A percentile compares a stretch with the other conserved stretches of the same genome.
These are phyloP conservation scores for Junonia oenone DNA, from an alignment of 2,888 invertebrate species.

Conservation along the genomic window DNA sequence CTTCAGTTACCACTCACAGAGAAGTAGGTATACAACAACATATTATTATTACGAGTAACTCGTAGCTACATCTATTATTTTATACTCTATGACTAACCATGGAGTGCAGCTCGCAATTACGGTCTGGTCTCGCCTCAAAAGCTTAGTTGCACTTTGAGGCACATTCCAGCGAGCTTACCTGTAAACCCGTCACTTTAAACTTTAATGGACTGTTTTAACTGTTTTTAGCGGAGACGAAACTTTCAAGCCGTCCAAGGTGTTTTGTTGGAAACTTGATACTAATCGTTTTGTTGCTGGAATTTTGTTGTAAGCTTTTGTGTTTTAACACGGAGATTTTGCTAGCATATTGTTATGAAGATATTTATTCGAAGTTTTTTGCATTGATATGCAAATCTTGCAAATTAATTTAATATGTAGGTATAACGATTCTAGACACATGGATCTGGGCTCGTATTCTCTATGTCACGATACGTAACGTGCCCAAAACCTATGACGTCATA, in stretches of 20 bases:
- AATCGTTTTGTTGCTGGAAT: not conserved
- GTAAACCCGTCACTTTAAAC: constrained; percentile 26
- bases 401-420: too few species aligned
- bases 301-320: not conserved
- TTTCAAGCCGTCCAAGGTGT: constrained; percentile 12
- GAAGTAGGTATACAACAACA: not conserved
- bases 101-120: constrained; percentile 20
- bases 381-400: too few species aligned
- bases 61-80: not conserved
- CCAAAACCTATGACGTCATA: too few species aligned
- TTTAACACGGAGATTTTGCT: not conserved
- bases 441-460: too few species aligned
- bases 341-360: not conserved
- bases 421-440: too few species aligned
- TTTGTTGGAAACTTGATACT: not conserved
- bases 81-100: constrained; percentile 9
- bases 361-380: too few species aligned
- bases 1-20: too few species aligned
- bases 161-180: constrained; percentile 20
- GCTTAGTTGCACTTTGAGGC: constrained; percentile 24
- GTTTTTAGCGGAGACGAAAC: constrained; percentile 24
- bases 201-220: constrained; percentile 33
- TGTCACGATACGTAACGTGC: too few species aligned
- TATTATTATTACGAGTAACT: not conserved
- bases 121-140: constrained; percentile 12